These are phyloP conservation scores for Atta cephalotes DNA, from an alignment of 1,140 invertebrate species.

Conservation along the genomic window DNA sequence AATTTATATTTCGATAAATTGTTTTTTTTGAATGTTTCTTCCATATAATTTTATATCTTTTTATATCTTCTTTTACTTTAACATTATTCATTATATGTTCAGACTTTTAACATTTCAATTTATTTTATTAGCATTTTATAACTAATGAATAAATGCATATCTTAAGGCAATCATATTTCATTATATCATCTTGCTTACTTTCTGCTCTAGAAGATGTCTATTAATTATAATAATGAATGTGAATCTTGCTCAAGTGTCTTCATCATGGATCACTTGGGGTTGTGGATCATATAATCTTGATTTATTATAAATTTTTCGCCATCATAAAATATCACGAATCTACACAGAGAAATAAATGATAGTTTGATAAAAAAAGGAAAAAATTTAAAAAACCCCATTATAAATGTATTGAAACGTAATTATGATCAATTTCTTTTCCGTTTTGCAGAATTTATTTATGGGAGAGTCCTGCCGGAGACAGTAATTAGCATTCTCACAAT, in stretches of 20 bases:
- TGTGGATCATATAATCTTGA: not conserved
- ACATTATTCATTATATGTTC: too few relatives aligned
- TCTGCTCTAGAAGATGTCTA: not conserved
- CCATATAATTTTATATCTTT: not conserved
- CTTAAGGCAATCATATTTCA: not conserved
- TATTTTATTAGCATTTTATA: not conserved
- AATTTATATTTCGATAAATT: not conserved
- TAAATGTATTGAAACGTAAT: not conserved
- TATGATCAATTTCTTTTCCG: not conserved
- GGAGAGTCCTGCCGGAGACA: not conserved
- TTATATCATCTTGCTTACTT: not conserved
- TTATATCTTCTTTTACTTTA: too few relatives aligned
- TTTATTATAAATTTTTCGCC: slow-evolving; percentile 1
- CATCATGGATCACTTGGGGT: not conserved
- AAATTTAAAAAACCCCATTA: not conserved
- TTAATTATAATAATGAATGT: slow-evolving; percentile 28
- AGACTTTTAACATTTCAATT: not conserved
- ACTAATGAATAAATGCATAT: not conserved
- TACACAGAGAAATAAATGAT: not conserved
- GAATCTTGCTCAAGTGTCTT: not conserved
- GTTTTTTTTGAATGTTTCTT: not conserved
- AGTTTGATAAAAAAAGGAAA: not conserved
- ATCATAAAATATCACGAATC: slow-evolving; percentile 8
- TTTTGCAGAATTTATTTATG: slow-evolving; percentile 2
- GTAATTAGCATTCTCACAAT: slow-evolving; percentile 18